Evolutionary conservation across 2,888 invertebrate genomes (phyloP).

Genomic region (Eurytoma adleriae): DNA sequence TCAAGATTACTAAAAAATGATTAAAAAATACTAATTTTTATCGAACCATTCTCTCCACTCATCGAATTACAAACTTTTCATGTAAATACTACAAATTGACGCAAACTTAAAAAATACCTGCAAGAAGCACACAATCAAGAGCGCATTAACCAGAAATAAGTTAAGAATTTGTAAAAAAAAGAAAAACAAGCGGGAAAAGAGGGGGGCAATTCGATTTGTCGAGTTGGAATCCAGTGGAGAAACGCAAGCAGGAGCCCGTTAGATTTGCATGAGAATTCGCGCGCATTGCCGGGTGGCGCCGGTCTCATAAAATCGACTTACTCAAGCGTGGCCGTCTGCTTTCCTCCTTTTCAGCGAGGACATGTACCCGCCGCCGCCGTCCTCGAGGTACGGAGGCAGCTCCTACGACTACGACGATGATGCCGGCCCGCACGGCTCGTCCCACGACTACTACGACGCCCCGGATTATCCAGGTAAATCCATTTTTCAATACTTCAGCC

Average conservation of each 20-base stretch:
- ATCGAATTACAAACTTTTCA: too few species aligned
- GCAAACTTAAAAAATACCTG: too few species aligned
- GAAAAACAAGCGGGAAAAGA: too few species aligned
- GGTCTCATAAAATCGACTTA: slow-evolving; percentile 1
- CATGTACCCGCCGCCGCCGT: slow-evolving; percentile 65
- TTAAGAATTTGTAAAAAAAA: too few species aligned
- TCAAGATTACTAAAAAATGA: too few species aligned
- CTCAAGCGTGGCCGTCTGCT: background rate
- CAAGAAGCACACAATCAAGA: too few species aligned
- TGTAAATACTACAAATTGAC: too few species aligned
- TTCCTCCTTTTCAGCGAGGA: slow-evolving; percentile 64
- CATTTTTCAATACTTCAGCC: slow-evolving; percentile 45
- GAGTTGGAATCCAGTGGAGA: too few species aligned
- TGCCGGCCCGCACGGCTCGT: slow-evolving; percentile 67
- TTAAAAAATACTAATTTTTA: too few species aligned
- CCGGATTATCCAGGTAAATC: slow-evolving; percentile 69
- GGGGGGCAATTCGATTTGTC: too few species aligned
- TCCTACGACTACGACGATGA: slow-evolving; percentile 73
- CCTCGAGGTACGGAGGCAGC: slow-evolving; percentile 66
- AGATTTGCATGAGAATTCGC: slow-evolving; percentile 41
- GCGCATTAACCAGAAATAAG: too few species aligned
- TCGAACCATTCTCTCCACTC: too few species aligned
- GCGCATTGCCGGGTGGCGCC: background rate
- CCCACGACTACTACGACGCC: slow-evolving; percentile 77
- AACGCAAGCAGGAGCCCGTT: background rate